Evolutionary conservation across 2,113 vertebrate genomes (phyloP), one percentile per base, ranked within the genome.

Genomic region (Tenebrosternarchus preto): DNA sequence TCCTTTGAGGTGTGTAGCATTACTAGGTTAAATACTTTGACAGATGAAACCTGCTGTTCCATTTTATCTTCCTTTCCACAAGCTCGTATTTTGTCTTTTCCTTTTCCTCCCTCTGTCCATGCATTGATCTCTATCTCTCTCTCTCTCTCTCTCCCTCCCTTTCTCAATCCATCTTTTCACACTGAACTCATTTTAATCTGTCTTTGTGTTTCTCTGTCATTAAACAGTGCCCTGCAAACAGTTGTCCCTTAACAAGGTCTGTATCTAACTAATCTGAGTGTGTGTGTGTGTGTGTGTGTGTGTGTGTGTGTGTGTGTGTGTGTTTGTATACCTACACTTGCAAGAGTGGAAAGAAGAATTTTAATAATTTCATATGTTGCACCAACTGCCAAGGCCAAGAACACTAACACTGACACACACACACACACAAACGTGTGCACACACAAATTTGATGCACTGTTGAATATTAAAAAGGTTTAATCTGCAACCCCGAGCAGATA

Each of bases 381-480:
- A 27, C 33, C 56, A 79, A 79, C 56, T 56, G 50, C 77, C 77
- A 79, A 79, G 77, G 77, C 77, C 77, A 72, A 33, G 11, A 71
- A 27, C 56, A 79, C 57, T 59, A 31, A 33, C 63, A 55, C 75
- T 56, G 25, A 76, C 56, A 76, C 16, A 66, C 15, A 72, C 9
- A 39, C 64, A 66, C 39, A 66, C 15, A 66, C 24, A 77, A 8
- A 64, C 25, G 36, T 69, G 46, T n/a, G 29, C 60, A 50, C 24
- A 77, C 55, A 9, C 59, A 57, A 24, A 61, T 27, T 73, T 80
- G 53, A 74, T 81, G 83, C 68, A 73, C 60, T 81, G 78, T n/a
- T 84, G 78, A 84, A 84, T 84, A 81, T 81, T 77, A 84, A 84
- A 77, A 56, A 83, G 78, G 53, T 36, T 76, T 77, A 80, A 74